Conservation (phyloP, 1,140 invertebrate genomes). For the Atta texana region DNA sequence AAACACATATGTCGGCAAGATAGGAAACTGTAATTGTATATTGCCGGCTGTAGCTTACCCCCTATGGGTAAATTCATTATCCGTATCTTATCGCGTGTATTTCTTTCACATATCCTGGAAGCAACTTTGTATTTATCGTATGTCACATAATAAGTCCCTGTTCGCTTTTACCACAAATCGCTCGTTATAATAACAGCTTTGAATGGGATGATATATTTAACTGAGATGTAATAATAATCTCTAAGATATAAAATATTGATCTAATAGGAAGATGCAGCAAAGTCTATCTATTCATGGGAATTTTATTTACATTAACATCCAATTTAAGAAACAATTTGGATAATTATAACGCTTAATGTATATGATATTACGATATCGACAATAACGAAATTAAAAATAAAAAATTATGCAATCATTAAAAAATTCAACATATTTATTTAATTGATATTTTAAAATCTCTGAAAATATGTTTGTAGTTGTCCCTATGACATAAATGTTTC, state of each 20-base stretch:
- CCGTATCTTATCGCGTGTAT: not conserved
- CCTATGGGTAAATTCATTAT: not conserved
- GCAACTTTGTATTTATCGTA: conserved; percentile 24
- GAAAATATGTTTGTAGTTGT: not conserved
- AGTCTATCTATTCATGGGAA: not conserved
- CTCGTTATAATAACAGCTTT: not conserved
- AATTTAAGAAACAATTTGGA: not conserved
- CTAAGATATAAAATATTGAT: not conserved
- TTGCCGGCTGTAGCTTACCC: conserved; percentile 32
- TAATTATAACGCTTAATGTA: not conserved
- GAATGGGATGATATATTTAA: not conserved
- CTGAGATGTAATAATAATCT: not conserved
- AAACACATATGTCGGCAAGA: conserved; percentile 48
- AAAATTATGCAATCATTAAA: not conserved
- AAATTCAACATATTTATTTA: not conserved
- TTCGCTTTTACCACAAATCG: conserved; percentile 6
- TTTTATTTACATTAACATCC: not conserved
- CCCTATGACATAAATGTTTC: too few relatives aligned
- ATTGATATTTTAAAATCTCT: too few relatives aligned
- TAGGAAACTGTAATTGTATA: not conserved
- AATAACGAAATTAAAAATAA: not conserved
- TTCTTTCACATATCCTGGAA: not conserved
- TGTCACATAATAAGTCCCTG: not conserved
- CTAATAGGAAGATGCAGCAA: not conserved
- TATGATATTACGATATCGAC: not conserved